Conservation (phyloP, 2,113 vertebrate genomes). For the Lagopus leucura region DNA sequence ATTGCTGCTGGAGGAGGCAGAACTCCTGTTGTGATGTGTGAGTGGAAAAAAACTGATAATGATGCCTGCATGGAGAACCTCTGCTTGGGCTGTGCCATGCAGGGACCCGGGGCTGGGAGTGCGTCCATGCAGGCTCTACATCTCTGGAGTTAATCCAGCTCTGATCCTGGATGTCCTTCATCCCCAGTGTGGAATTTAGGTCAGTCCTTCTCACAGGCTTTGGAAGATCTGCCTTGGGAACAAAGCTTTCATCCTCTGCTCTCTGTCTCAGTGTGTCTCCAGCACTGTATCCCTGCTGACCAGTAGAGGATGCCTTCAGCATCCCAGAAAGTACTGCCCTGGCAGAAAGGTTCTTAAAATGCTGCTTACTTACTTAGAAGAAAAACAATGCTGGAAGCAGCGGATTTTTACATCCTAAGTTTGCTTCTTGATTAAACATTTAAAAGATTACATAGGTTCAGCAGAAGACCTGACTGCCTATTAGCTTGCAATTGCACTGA, state of each 20-base stretch:
- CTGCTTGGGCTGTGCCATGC: rapidly evolving
- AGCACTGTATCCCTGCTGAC: not conserved
- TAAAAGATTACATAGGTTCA: conserved; percentile 42
- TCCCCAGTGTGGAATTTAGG: not conserved
- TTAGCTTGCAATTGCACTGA: conserved; percentile 64
- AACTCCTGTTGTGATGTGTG: not conserved
- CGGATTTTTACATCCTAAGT: conserved; percentile 56
- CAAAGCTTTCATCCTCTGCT: not conserved
- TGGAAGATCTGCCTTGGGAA: not conserved
- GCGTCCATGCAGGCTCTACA: rapidly evolving
- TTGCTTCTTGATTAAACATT: conserved; percentile 72
- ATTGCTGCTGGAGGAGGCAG: not conserved
- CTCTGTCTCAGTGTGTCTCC: not conserved
- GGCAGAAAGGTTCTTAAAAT: not conserved
- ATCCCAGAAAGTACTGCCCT: not conserved
- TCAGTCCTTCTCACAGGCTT: not conserved
- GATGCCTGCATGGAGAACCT: not conserved
- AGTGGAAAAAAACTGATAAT: not conserved
- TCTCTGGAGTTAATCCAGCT: not conserved
- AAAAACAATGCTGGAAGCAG: conserved; percentile 33
- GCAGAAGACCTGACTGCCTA: conserved; percentile 55
- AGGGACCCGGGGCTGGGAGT: not conserved
- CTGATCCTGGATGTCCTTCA: not conserved
- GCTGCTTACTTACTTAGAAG: not conserved
- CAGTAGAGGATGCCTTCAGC: not conserved